Evolutionary conservation across 2,797 vertebrate species (phyloP).

Genomic region (Danio albolineatus): DNA sequence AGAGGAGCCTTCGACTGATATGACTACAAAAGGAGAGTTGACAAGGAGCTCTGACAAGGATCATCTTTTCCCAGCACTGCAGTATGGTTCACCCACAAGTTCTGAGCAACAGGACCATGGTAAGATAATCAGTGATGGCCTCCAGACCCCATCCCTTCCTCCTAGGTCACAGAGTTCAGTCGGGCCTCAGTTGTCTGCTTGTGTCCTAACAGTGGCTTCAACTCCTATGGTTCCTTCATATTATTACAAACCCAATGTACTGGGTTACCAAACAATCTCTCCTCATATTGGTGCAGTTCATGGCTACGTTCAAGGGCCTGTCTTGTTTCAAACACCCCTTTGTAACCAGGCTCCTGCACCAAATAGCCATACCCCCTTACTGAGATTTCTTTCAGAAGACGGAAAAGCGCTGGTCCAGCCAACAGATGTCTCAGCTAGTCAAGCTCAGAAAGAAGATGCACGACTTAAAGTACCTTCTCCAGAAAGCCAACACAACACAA

Average conservation of each 20-base stretch:
- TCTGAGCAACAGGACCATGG: constrained; percentile 22
- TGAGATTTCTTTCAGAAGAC: constrained; percentile 50
- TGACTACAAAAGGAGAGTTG: constrained; percentile 36
- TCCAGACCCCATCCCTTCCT: constrained; percentile 37
- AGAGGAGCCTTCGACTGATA: background rate
- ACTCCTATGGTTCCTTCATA: constrained; percentile 64
- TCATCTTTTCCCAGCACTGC: constrained; percentile 21
- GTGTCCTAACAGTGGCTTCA: constrained; percentile 53
- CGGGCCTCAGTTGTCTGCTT: constrained; percentile 44
- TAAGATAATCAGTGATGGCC: constrained; percentile 39
- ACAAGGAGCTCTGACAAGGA: constrained; percentile 39
- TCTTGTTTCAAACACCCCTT: constrained; percentile 57
- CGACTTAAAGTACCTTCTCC: constrained; percentile 46
- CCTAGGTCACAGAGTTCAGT: constrained; percentile 49
- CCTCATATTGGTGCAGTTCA: constrained; percentile 60
- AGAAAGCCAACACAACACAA: constrained; percentile 54
- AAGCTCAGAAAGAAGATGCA: constrained; percentile 37
- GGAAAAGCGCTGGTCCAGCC: constrained; percentile 38
- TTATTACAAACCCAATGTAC: constrained; percentile 58
- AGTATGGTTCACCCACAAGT: constrained; percentile 28
- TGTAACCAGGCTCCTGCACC: constrained; percentile 43
- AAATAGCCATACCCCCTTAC: constrained; percentile 40
- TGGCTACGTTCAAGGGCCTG: constrained; percentile 61
- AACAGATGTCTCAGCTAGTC: constrained; percentile 36
- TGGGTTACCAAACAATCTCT: constrained; percentile 64